These are phyloP conservation scores for Caenorhabditis sp. DNA, from an alignment of 2,888 invertebrate genomes.

Conservation along the genomic window DNA sequence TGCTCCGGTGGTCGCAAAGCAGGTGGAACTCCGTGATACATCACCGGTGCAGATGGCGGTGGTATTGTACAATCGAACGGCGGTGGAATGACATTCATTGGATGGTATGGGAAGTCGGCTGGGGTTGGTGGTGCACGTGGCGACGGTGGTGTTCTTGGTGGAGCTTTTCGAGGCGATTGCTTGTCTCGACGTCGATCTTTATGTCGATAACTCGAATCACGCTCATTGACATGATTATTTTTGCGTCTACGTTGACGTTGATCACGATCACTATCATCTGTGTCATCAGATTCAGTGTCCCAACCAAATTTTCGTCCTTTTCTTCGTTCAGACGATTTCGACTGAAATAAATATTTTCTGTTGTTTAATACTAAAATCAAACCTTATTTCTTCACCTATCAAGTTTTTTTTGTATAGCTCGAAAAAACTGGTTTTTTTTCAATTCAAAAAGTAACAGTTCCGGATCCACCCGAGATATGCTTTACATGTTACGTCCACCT, in stretches of 20 bases:
- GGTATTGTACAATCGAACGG: not conserved
- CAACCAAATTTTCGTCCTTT: slow-evolving; percentile 5
- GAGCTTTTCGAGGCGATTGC: not conserved
- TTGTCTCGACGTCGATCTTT: not conserved
- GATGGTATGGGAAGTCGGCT: not conserved
- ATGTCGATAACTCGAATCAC: not conserved
- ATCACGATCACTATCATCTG: slow-evolving; percentile 17
- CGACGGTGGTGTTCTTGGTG: slow-evolving; percentile 1
- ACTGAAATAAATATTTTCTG: not conserved
- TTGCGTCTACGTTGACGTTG: slow-evolving; percentile 5
- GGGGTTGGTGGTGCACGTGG: not conserved
- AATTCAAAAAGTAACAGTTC: too few relatives aligned
- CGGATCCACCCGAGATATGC: too few relatives aligned
- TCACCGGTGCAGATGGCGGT: not conserved
- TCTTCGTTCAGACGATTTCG: not conserved
- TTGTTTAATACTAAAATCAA: not conserved
- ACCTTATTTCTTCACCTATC: too few relatives aligned
- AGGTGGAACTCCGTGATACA: not conserved
- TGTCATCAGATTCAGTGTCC: slow-evolving; percentile 34
- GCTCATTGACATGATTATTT: not conserved
- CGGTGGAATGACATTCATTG: not conserved
- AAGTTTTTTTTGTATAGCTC: too few relatives aligned
- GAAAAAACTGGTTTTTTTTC: too few relatives aligned
- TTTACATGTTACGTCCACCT: too few relatives aligned
- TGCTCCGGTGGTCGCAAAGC: not conserved